Evolutionary conservation across 2,888 invertebrate species (phyloP).

Genomic region (Caradrina kadenii): DNA sequence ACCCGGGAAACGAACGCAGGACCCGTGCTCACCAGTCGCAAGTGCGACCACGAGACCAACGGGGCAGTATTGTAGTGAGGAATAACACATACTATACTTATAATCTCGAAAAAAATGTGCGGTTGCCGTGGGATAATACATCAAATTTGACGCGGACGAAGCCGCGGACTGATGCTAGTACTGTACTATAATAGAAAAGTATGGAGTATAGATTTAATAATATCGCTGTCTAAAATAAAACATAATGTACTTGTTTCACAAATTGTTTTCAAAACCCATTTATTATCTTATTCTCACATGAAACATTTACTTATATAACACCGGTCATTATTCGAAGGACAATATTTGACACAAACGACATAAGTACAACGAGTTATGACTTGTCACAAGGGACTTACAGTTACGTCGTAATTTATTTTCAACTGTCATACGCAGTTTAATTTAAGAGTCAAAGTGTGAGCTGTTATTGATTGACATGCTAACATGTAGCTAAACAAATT

Average conservation of each 20-base stretch:
- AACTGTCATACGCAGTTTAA: slow-evolving; percentile 23
- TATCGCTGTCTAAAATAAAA: background rate
- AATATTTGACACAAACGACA: slow-evolving; percentile 24
- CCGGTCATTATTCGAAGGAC: slow-evolving; percentile 31
- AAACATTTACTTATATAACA: slow-evolving; percentile 6
- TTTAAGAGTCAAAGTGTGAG: background rate
- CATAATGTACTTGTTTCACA: background rate
- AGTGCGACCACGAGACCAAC: too few relatives aligned
- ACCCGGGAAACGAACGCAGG: too few relatives aligned
- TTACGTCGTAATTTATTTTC: slow-evolving; percentile 35
- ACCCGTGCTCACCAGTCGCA: too few relatives aligned
- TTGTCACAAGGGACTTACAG: slow-evolving; percentile 6
- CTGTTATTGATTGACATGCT: background rate
- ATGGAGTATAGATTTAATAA: background rate
- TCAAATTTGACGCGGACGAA: too few relatives aligned
- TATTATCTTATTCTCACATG: slow-evolving; percentile 8
- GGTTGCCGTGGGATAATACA: too few relatives aligned
- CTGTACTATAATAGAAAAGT: too few relatives aligned
- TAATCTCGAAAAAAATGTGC: too few relatives aligned
- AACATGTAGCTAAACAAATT: background rate
- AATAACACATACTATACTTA: too few relatives aligned
- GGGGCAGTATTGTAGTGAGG: too few relatives aligned
- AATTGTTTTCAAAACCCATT: slow-evolving; percentile 31
- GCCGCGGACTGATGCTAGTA: too few relatives aligned
- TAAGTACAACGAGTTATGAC: slow-evolving; percentile 26